Conservation (phyloP, 2,113 vertebrate species). For the Agapornis roseicollis region DNA sequence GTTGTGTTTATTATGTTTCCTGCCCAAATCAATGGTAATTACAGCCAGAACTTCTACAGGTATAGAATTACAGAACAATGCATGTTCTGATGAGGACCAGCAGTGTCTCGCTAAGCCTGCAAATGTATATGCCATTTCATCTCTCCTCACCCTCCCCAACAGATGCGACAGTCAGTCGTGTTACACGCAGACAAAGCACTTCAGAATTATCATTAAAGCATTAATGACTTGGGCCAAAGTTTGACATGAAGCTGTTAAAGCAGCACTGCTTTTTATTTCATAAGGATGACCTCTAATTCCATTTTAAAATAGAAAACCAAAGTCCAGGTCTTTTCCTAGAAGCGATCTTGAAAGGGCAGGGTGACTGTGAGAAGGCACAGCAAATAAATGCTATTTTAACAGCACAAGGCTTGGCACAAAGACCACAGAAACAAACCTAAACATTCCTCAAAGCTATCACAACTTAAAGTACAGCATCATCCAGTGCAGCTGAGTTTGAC, state of each 20-base stretch:
- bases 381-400: not conserved
- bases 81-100: not conserved
- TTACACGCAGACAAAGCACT: not conserved
- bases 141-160: not conserved
- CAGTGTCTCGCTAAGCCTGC: not conserved
- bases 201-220: not conserved
- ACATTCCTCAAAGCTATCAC: not conserved
- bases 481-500: not conserved
- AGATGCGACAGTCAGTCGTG: fast-evolving
- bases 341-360: not conserved
- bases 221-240: not conserved
- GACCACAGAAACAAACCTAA: not conserved
- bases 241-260: not conserved
- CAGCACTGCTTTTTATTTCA: not conserved
- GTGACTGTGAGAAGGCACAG: not conserved
- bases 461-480: not conserved
- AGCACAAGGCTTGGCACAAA: not conserved
- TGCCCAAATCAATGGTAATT: not conserved
- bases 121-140: fast-evolving
- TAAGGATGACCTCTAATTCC: not conserved
- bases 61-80: not conserved
- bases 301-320: not conserved
- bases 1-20: not conserved
- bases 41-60: not conserved
- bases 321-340: not conserved